Conservation (phyloP, 1,140 invertebrate genomes). For the Oryctes rhinoceros region DNA sequence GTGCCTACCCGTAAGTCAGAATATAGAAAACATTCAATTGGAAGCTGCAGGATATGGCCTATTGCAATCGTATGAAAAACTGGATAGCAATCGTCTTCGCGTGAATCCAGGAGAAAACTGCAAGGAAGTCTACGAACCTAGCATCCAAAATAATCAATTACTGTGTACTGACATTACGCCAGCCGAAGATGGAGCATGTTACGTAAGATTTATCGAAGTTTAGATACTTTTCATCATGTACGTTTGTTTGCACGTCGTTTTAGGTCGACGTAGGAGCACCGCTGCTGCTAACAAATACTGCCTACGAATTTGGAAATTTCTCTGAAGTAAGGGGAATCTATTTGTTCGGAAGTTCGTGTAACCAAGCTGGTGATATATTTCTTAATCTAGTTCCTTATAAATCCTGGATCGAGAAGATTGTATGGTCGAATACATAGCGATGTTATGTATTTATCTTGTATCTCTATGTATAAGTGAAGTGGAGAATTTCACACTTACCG, state of each 20-base stretch:
- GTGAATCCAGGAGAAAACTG: neutral
- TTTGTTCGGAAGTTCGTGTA: conserved; percentile 20
- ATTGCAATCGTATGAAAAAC: neutral
- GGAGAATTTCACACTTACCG: too few relatives aligned
- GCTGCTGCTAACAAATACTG: neutral
- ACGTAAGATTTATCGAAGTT: neutral
- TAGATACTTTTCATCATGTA: neutral
- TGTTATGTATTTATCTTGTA: neutral
- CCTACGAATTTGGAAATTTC: neutral
- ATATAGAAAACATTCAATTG: neutral
- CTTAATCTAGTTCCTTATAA: neutral
- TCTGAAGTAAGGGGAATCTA: neutral
- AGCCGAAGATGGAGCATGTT: neutral
- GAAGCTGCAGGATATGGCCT: conserved; percentile 1
- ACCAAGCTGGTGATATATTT: conserved; percentile 7
- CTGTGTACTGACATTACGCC: neutral
- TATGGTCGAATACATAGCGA: neutral
- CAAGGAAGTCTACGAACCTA: conserved; percentile 3
- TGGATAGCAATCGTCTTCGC: neutral
- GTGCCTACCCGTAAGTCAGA: neutral
- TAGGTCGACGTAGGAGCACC: neutral
- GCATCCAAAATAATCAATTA: neutral
- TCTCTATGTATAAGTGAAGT: neutral
- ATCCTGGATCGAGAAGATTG: conserved; percentile 19
- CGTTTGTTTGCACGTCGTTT: neutral